Evolutionary conservation across 2,797 vertebrate species (phyloP).

Genomic region (Xenops minutus): DNA sequence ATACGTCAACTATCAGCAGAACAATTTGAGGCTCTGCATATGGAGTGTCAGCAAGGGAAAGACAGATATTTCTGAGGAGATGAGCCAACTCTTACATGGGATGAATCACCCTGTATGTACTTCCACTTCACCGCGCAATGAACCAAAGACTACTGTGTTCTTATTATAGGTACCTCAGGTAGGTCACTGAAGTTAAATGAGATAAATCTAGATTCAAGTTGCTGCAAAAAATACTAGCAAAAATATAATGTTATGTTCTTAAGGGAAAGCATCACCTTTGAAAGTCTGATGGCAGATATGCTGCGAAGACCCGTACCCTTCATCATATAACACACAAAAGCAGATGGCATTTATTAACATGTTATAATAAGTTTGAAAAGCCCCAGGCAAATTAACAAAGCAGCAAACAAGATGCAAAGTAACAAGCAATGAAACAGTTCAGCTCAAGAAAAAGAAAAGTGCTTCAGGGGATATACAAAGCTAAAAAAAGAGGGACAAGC

Average conservation of each 20-base stretch:
- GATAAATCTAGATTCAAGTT: background rate
- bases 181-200: background rate
- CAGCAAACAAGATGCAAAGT: background rate
- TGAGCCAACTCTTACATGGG: background rate
- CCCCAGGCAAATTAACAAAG: conserved; percentile 27
- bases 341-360: conserved; percentile 43
- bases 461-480: background rate
- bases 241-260: background rate
- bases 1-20: background rate
- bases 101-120: background rate
- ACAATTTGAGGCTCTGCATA: background rate
- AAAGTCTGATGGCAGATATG: background rate
- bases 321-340: background rate
- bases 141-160: background rate
- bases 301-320: background rate
- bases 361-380: conserved; percentile 19
- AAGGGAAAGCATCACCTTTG: background rate
- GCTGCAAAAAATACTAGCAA: background rate
- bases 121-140: background rate
- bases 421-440: conserved; percentile 21
- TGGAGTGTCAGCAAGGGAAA: background rate
- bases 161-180: background rate
- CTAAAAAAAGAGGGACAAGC: background rate
- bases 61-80: background rate
- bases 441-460: background rate